phyloP scores from a whole-genome alignment of 2,113 vertebrate species.

The Gallinago media region DNA sequence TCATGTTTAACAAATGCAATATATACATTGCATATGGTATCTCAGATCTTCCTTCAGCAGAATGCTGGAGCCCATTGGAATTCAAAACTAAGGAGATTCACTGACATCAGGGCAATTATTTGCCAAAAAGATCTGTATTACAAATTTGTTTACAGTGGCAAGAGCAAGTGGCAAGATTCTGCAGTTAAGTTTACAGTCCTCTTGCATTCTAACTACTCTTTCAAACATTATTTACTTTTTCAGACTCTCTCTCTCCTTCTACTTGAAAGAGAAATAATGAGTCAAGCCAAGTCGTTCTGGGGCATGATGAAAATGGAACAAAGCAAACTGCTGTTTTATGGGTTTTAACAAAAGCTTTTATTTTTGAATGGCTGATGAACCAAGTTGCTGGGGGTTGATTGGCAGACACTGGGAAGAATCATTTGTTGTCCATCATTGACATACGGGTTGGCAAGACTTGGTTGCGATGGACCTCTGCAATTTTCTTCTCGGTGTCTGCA shows the following conservation, averaged over 20 bases:
- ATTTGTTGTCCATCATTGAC: not conserved
- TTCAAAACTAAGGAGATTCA: not conserved
- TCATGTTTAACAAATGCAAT: not conserved
- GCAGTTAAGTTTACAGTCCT: not conserved
- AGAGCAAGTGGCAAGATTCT: not conserved
- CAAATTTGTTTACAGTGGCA: not conserved
- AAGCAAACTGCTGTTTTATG: not conserved
- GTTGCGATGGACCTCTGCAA: not conserved
- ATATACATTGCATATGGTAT: not conserved
- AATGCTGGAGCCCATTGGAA: not conserved
- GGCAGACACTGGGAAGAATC: not conserved
- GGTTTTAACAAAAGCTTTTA: not conserved
- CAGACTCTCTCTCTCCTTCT: not conserved
- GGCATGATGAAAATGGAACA: not conserved
- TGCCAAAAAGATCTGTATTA: not conserved
- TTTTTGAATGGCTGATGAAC: not conserved
- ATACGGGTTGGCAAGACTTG: not conserved
- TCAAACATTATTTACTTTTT: not conserved
- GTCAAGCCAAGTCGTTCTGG: not conserved
- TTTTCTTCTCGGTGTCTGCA: not conserved
- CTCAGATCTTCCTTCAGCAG: not conserved
- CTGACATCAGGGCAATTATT: not conserved
- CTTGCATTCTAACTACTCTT: not conserved
- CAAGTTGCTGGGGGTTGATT: not conserved
- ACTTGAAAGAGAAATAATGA: not conserved